Evolutionary conservation across 2,797 vertebrate species (phyloP).

Genomic region (Simalia tracyae): DNA sequence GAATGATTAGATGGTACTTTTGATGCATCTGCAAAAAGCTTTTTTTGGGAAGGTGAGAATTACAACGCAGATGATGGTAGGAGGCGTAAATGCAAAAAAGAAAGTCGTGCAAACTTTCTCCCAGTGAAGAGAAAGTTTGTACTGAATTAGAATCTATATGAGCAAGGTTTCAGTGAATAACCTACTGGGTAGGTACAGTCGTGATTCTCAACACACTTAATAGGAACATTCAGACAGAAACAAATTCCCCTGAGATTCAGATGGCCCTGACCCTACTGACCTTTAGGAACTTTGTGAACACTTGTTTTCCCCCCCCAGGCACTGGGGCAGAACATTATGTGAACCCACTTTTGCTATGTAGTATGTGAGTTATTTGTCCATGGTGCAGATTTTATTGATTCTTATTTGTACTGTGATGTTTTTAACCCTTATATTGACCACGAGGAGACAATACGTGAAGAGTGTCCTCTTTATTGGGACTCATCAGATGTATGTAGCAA

Average conservation of each 20-base stretch:
- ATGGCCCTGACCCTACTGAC: neutral
- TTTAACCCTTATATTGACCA: neutral
- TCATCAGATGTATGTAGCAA: neutral
- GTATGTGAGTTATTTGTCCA: neutral
- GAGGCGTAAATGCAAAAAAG: slow-evolving; percentile 1
- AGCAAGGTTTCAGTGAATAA: slow-evolving; percentile 28
- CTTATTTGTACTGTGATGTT: neutral
- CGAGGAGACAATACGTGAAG: neutral
- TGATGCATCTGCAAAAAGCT: slow-evolving; percentile 70
- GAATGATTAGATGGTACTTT: slow-evolving; percentile 77
- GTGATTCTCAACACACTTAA: neutral
- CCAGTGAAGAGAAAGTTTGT: slow-evolving; percentile 25
- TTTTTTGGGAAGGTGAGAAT: slow-evolving; percentile 56
- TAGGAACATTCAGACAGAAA: neutral
- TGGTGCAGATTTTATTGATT: neutral
- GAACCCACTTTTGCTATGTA: neutral
- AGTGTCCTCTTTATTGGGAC: neutral
- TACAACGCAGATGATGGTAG: slow-evolving; percentile 46
- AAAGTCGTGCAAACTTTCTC: neutral
- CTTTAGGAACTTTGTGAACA: neutral
- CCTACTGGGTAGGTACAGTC: slow-evolving; percentile 27
- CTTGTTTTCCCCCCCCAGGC: neutral
- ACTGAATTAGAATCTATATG: slow-evolving; percentile 41
- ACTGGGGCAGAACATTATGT: neutral
- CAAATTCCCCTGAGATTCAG: neutral